Base-by-base conservation (phyloP, 1,140 invertebrate genomes). In the Episyrphus balteatus region DNA sequence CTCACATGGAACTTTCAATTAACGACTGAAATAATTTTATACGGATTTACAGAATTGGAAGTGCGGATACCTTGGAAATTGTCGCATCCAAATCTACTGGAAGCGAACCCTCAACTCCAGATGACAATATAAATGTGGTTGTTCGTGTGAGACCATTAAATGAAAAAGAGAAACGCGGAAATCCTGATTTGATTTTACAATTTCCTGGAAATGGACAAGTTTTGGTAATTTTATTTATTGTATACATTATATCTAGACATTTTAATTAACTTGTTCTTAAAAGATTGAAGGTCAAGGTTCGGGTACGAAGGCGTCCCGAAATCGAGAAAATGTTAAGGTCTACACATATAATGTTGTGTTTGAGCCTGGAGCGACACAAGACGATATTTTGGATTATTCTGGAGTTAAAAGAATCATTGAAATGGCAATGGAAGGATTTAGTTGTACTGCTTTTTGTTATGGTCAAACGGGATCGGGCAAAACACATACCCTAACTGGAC, bases 401-500 rank as follows among this genome's bases (percentile, higher is more conserved):
- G 88, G 88, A 1, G 77, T 92, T 32, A 87, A 86, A 60, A 76
- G 84, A 30, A 78, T 95, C 11, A 82, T 94, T 46, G 88, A 92
- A 60, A 93, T 93, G 88, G 87, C 88, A 11, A 77, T 93, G 5
- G 88, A 92, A 57, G 91, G 91, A 0, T 97, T 94, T 68, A 89
- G 88, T 50, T 89, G 89, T 51, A 98, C 94, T 3, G 82, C 82
- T 10, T 89, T 94, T 66, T 96, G 94, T 59, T 98, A 98, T 70
- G 94, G 94, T 37, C 93, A 98, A 71, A 98, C 93, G 1, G 93
- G 93, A 17, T 92, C 88, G 59, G 93, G 93, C 11, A 98, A 98
- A 72, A 97, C 93, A 0, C 91, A 92, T 64, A 94, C 92, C 0
- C 78, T 98, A 39, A 94, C 92, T 0, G 92, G 92, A 44, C 92